Evolutionary conservation across 2,113 vertebrate genomes (phyloP), one percentile per base, ranked within the genome.

Genomic region (Mormyrus iriodes): DNA sequence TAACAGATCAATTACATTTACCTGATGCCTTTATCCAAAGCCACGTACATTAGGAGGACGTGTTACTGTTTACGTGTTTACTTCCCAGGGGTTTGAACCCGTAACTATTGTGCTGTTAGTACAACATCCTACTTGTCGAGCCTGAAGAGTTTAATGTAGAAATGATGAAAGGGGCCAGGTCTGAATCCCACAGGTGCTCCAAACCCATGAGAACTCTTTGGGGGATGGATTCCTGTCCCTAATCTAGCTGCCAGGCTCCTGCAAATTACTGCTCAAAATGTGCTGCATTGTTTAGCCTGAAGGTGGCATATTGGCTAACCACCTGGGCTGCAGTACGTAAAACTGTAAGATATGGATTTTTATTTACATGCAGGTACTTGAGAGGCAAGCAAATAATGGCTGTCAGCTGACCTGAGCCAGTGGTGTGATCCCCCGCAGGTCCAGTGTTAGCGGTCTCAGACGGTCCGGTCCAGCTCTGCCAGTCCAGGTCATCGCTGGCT

Each of bases 391-490:
- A 19, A 44, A 44, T 10, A 8, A 21, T 88, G 27, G n/a, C 21
- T 55, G 1, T 21, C 31, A 79, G 95, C 90, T 88, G 13, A 92
- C 96, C 95, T 88, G 90, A 92, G 89, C 94, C 91, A 0, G 90
- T 94, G 0, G 94, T 95, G 94, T 95, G 96, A 91, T 96, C 96
- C 79, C 93, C 95, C 82, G 91, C 65, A 52, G 95, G 96, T 58
- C 95, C 96, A 0, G 95, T 95, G 91, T 95, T 95, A 53, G 93
- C 90, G 5, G 93, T 94, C 3, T 93, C 92, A 27, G 93, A 94
- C 2, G 95, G 90, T 88, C 94, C 95, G 0, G 92, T 92, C 49
- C 73, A 51, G 9, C 88, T 92, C 89, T 92, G 61, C 95, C 95
- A 96, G 91, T 95, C 91, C 48, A 94, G 86, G 65, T 94, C 89